Base-by-base conservation (phyloP, 2,888 invertebrate genomes). In the Caenorhabditis virilis region DNA sequence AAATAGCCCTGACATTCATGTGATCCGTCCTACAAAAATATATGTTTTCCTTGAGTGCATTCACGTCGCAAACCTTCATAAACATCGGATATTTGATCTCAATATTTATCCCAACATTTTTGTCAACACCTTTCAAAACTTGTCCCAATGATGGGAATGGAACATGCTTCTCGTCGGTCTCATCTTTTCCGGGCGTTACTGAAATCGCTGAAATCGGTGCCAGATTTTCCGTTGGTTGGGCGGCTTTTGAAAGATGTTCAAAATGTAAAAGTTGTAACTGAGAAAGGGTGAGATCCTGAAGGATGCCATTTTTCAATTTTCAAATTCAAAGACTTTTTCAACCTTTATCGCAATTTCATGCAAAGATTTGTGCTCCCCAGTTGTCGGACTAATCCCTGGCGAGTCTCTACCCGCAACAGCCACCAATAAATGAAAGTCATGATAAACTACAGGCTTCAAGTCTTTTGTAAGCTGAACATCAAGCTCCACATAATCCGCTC, bases 401-500 rank as follows among this genome's bases (percentile, higher is more conserved):
- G 60, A 61, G 22, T 66, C 57, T 13, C 80, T 57, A 18, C 77
- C 75, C 15, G 81, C 74, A 33, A 82, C 82, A 35, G 75, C 72
- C 38, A 97, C 91, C 83, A 91, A 91, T 41, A 95, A 92, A 86
- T 91, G 89, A 85, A 92, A 97, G 85, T 98, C 98, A 85, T 98
- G 98, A 86, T 95, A 95, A 73, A 98, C 90, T 58, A 98, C 91
- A 11, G 85, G 83, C 30, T 68, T 57, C 30, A 68, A 30, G 85
- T 98, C 98, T 86, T 94, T 94, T 78, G 93, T 93, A 56, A 98
- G 87, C 84, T 97, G 95, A 23, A 98, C 95, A 87, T 98, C 98
- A 86, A 98, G 95, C 85, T 98, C 98, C 46, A 98, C 92, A 88
- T 92, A 91, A 84, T 98, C 95, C 62, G 97, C 95, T 65, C 97